Evolutionary conservation across 2,113 vertebrate genomes (phyloP), one percentile per base, ranked within the genome.

Genomic region (Orycteropus afer): DNA sequence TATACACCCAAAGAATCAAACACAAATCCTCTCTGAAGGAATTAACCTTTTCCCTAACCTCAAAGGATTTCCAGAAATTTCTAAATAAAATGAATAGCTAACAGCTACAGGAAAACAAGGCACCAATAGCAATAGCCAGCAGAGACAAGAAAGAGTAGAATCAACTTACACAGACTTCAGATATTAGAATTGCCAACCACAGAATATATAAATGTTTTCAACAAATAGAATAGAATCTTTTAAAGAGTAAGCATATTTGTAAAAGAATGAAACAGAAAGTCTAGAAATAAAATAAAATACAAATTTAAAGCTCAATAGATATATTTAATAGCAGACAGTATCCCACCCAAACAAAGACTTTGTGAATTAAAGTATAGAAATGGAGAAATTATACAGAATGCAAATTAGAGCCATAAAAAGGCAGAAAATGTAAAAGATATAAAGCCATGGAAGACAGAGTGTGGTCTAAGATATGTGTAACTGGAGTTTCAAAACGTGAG

Each of bases 181-280:
- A 42, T 18, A 42, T 42, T 5, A 82, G n/a, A 81, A 59, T 86
- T 23, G 77, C n/a, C 74, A 51, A 57, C 63, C 37, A 32, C 11
- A 20, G 69, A 59, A 77, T 55, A 20, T 9, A 63, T 57, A 23
- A 65, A 20, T 57, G 9, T 9, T 82, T 76, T 27, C 29, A 47
- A 40, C 23, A 73, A 79, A 73, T 23, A 18, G 45, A 79, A 81
- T 29, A 53, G 15, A 5, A 17, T 40, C 80, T 57, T 47, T 74
- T 37, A 71, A 49, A 69, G 6, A 32, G 12, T 7, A 80, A 45
- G 37, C 34, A 49, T 23, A 37, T 32, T 74, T 84, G 27, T 79
- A 42, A 90, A 90, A 61, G 18, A 69, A 74, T 18, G 34, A 91
- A 89, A 57, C 17, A 76, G 82, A 89, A 92, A 47, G 59, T 83